Percentiles rank a stretch among this genome's conserved stretches.
These are phyloP conservation scores for Lophochroa leadbeateri DNA, from an alignment of 2,113 vertebrate species.

Conservation along the genomic window DNA sequence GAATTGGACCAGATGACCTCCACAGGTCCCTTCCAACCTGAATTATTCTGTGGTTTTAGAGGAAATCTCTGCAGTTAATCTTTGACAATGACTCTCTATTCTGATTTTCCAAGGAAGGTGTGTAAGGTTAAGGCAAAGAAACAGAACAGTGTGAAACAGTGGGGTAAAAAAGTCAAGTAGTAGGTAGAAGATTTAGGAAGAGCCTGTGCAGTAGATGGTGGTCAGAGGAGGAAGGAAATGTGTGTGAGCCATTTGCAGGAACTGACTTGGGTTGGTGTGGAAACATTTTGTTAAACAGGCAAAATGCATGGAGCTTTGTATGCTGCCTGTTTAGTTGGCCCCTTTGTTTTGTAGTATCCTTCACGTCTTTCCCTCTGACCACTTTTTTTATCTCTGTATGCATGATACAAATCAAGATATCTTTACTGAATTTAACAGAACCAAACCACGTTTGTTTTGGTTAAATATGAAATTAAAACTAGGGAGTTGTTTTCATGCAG, in stretches of 20 bases:
- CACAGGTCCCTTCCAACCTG: background rate
- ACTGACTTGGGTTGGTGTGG: background rate
- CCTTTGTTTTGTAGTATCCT: background rate
- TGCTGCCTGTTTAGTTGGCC: background rate
- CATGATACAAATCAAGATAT: background rate
- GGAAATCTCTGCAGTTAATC: background rate
- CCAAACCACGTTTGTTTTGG: background rate
- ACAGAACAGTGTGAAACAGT: background rate
- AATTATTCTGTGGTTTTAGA: background rate
- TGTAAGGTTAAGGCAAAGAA: background rate
- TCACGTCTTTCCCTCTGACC: background rate
- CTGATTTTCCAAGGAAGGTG: background rate
- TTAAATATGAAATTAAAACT: conserved; percentile 56
- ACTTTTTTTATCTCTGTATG: background rate
- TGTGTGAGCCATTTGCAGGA: background rate
- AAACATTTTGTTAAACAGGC: background rate
- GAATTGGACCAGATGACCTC: background rate
- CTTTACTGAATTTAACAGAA: background rate
- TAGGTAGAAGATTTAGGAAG: background rate
- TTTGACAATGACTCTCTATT: background rate
- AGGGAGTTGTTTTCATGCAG: conserved; percentile 15
- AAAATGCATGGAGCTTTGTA: background rate
- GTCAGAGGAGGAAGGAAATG: background rate
- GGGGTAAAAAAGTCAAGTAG: background rate
- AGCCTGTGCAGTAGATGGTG: background rate